Evolutionary conservation across 2,888 invertebrate genomes (phyloP).

Genomic region (Lordiphosa fenestrarum): DNA sequence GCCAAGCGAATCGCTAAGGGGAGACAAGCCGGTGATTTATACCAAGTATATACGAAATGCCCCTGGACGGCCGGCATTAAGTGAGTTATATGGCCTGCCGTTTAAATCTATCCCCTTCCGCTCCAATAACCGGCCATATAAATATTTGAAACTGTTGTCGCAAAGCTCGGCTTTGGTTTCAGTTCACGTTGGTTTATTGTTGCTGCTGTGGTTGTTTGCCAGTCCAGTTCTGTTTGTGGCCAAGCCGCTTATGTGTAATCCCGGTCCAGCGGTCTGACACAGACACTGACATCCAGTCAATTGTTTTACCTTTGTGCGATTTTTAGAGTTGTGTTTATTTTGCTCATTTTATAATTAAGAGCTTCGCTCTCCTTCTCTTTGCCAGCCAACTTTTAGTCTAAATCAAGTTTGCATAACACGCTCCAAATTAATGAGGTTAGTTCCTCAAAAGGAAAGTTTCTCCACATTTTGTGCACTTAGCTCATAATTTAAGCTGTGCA

Average conservation of each 20-base stretch:
- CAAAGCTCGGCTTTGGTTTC: conserved; percentile 24
- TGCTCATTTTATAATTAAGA: conserved; percentile 4
- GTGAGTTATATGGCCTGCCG: conserved; percentile 35
- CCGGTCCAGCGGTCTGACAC: conserved; percentile 41
- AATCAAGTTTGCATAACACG: conserved; percentile 6
- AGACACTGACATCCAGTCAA: conserved; percentile 39
- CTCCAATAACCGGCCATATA: conserved; percentile 43
- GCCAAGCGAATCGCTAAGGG: conserved; percentile 31
- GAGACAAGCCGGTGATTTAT: conserved; percentile 52
- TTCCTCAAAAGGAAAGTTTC: background rate
- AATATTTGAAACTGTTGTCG: conserved; percentile 45
- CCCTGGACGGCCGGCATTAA: conserved; percentile 32
- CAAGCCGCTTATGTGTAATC: conserved; percentile 67
- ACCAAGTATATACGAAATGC: conserved; percentile 39
- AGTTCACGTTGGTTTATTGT: conserved; percentile 25
- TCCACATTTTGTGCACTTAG: conserved; percentile 11
- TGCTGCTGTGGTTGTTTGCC: conserved; percentile 14
- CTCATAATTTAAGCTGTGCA: conserved; percentile 37
- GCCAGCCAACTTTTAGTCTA: background rate
- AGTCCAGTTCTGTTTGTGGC: conserved; percentile 25
- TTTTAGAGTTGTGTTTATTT: conserved; percentile 1
- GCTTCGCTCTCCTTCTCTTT: background rate
- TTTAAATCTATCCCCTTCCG: conserved; percentile 38
- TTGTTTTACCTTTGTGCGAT: conserved; percentile 36
- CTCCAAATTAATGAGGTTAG: conserved; percentile 10